Evolutionary conservation across 2,888 invertebrate genomes (phyloP).

Genomic region (Drosophila rellima): DNA sequence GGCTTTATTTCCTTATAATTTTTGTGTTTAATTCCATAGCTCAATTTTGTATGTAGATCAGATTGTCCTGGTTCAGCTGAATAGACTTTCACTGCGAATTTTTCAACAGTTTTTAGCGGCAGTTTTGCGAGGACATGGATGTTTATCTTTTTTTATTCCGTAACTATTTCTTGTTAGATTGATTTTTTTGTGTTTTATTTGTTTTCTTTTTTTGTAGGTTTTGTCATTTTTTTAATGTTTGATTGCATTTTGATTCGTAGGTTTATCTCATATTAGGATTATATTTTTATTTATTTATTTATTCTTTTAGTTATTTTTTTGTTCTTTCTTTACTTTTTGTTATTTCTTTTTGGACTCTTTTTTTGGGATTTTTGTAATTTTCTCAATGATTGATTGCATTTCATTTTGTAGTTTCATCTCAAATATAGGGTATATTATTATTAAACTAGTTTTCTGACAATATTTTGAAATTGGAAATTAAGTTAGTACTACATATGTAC

Average conservation of each 20-base stretch:
- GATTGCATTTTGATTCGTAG: not conserved
- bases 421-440: not conserved
- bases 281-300: no score
- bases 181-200: not conserved
- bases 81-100: not conserved
- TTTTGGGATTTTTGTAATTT: not conserved
- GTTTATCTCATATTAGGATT: not conserved
- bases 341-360: not conserved
- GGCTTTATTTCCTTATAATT: not conserved
- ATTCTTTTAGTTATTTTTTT: not conserved
- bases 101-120: no score
- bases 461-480: no score
- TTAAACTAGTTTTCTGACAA: not conserved
- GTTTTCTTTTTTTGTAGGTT: not conserved
- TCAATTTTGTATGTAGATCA: not conserved
- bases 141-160: not conserved
- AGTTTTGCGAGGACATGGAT: not conserved
- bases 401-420: not conserved
- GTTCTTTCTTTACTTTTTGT: not conserved
- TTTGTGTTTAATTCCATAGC: not conserved
- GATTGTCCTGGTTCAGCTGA: not conserved
- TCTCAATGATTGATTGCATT: not conserved
- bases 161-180: no score
- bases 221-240: not conserved
- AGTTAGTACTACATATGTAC: no score